A percentile compares a stretch with the other conserved stretches of the same genome.
These are phyloP conservation scores for Pocillopora grandis DNA, from an alignment of 92 coral and sea anemone genomes.

Conservation along the genomic window DNA sequence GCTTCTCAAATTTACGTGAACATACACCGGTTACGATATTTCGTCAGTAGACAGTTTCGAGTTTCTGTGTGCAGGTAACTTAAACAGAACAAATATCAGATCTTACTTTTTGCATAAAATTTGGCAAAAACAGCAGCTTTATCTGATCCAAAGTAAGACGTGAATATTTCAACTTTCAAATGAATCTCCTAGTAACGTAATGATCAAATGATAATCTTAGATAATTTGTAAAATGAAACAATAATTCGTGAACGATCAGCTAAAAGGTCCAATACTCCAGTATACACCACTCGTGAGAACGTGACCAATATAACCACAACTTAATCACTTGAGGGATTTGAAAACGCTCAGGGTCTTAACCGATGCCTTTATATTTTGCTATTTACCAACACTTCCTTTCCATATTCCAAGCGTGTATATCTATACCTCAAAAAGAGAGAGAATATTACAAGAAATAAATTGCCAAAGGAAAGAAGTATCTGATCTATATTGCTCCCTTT, in stretches of 20 bases:
- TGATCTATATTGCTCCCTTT: no score
- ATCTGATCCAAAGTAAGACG: background rate
- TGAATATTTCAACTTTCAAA: background rate
- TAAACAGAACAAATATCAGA: background rate
- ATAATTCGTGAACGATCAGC: slow-evolving; percentile 15
- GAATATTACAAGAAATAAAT: no score
- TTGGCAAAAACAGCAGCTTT: background rate
- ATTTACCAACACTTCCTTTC: slow-evolving; percentile 1
- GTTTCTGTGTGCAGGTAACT: background rate
- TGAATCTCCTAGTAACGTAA: background rate
- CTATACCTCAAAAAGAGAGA: background rate
- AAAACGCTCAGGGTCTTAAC: background rate
- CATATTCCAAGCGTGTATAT: background rate
- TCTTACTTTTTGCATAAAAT: background rate
- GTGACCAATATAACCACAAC: background rate
- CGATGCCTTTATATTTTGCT: background rate
- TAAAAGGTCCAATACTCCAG: slow-evolving; percentile 11
- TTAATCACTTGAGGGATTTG: background rate
- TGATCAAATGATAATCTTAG: background rate
- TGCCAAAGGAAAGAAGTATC: no score
- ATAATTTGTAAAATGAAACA: background rate
- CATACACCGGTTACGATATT: background rate
- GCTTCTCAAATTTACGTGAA: background rate
- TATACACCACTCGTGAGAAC: slow-evolving; percentile 24
- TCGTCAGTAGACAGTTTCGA: slow-evolving; percentile 1